phyloP scores from a whole-genome alignment of 2,888 invertebrate genomes.

The Coremacera marginata region DNA sequence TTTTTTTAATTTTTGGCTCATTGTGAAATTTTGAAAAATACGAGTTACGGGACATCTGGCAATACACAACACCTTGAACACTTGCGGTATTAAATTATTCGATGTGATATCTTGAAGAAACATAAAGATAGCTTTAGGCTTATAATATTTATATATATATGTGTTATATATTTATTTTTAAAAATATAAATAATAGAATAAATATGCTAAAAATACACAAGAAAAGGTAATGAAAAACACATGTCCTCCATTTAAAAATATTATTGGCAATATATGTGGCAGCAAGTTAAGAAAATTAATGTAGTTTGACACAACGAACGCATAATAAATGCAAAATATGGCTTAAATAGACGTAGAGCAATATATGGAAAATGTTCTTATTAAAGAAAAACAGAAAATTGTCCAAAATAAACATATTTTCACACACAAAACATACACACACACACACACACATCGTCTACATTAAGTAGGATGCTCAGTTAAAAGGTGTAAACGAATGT shows the following conservation, averaged over 20 bases:
- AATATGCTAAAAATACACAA: constrained; percentile 33
- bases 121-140: not conserved
- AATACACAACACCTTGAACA: too few relatives aligned
- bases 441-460: not conserved
- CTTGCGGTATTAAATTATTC: too few relatives aligned
- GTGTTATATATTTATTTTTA: too few relatives aligned
- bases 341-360: not conserved
- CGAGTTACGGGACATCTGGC: too few relatives aligned
- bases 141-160: constrained; percentile 31
- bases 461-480: not conserved
- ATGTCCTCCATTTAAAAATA: constrained; percentile 55
- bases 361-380: not conserved
- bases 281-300: constrained; percentile 16
- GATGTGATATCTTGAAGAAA: too few relatives aligned
- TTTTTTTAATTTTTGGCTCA: too few relatives aligned
- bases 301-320: not conserved
- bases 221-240: constrained; percentile 60
- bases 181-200: constrained; percentile 44
- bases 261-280: constrained; percentile 33
- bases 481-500: not conserved
- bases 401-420: not conserved
- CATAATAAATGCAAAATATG: not conserved
- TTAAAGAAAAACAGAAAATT: not conserved
- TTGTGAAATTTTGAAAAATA: too few relatives aligned
- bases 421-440: not conserved